Evolutionary conservation across 2,888 invertebrate species (phyloP), one percentile per base, ranked within the genome.

Genomic region (Luperina nickerlii): DNA sequence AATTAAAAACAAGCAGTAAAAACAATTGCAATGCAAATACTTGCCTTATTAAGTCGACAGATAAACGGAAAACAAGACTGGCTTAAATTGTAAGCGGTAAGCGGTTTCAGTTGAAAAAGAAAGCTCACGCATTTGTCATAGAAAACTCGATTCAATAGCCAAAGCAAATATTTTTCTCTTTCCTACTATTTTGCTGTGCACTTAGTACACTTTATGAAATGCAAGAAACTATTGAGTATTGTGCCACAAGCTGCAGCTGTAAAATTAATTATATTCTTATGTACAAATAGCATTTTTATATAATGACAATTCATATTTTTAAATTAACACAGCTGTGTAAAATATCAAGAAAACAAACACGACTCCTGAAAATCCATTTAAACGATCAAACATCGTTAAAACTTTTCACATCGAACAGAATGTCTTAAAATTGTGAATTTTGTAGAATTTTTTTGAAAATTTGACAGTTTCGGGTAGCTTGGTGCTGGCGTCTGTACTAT

Each of bases 1-100:
- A 86, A 91, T 88, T 89, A 88, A 82, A 86, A 88, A 89, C 88
- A 88, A 90, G 87, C 87, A 87, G 81, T 90, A 86, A 89, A 88
- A 89, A 89, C 90, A 91, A 91, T 92, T 90, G 89, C 85, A 79
- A 92, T 92, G 91, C 91, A 92, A 92, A 92, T 92, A 89, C 89
- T 88, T 88, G 87, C 88, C 89, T 91, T 91, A 90, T 91, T 90
- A 91, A 91, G 89, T 88, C 88, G 86, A 91, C 90, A 89, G 89
- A 89, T 91, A 88, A 89, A 89, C 82, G 81, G 85, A 82, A 84
- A 82, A 81, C 65, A 83, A 69, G 72, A 67, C 63, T 54, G 81
- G 45, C 67, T 11, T 48, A 87, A 90, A 84, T 62, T 48, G 83
- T 66, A 81, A 82, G 82, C 54, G 69, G 8, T 7, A 15, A 84